These are phyloP conservation scores for Cepaea nemoralis DNA, from an alignment of 1,140 invertebrate species.

Conservation along the genomic window DNA sequence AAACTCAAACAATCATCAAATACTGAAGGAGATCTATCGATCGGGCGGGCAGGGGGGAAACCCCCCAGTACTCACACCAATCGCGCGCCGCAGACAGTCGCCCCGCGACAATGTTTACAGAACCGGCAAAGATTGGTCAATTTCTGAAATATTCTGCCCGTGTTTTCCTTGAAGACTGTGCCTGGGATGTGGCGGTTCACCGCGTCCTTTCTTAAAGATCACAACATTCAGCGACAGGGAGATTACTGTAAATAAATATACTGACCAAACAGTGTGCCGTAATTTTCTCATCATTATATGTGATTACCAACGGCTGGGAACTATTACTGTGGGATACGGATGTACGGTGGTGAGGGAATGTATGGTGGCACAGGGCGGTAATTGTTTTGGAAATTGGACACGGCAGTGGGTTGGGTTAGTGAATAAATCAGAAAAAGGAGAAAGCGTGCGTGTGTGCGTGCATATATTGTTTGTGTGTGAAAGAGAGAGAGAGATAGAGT, in stretches of 20 bases:
- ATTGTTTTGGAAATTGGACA: too few species aligned
- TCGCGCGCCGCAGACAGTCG: not conserved
- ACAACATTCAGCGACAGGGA: not conserved
- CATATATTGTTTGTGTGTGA: too few species aligned
- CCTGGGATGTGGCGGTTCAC: not conserved
- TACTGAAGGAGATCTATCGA: too few species aligned
- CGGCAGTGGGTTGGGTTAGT: too few species aligned
- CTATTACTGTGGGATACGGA: too few species aligned
- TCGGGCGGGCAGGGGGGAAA: not conserved
- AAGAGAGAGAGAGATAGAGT: too few species aligned
- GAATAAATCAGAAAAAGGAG: too few species aligned
- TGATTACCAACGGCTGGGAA: not conserved
- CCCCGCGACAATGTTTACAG: not conserved
- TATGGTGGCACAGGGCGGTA: too few species aligned
- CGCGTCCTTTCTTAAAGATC: not conserved
- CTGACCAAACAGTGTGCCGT: not conserved
- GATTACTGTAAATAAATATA: not conserved
- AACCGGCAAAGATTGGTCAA: not conserved
- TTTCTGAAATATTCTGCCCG: not conserved
- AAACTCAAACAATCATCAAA: too few species aligned
- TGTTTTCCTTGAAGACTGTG: not conserved
- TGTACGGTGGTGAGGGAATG: too few species aligned
- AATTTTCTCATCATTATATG: not conserved
- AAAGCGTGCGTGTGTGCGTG: too few species aligned
- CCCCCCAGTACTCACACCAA: not conserved